Base-by-base conservation (phyloP, 2,113 vertebrate species). In the Taxidea taxus region DNA sequence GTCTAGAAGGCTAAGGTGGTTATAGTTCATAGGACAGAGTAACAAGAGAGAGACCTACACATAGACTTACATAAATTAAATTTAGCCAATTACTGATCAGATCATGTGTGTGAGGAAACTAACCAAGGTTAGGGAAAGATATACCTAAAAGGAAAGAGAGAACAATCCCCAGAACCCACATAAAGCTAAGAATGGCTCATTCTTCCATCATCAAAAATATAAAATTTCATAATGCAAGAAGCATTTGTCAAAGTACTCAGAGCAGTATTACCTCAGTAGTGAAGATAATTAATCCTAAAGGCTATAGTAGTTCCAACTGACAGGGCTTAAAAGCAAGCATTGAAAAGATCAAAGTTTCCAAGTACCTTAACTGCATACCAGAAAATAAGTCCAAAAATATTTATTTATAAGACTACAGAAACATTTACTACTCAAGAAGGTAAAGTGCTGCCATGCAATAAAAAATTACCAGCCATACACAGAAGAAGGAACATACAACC, bases 361-460 rank as follows among this genome's bases (percentile, higher is more conserved):
- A 92, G 75, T 87, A 82, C 62, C 5, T 82, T 62, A 92, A 97
- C 31, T 97, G 7, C 44, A 25, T 31, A 49, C 39, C 66, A 88
- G 25, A 23, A 56, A 68, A 37, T 81, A 94, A 34, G 0, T 70
- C 29, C 21, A 86, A 91, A 95, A 95, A 44, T 64, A 86, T 89
- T 60, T 64, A 86, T 89, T 60, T 85, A 37, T n/a, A 94, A 47
- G 66, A 77, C 83, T 87, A 60, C 7, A 68, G 60, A 89, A 85
- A 96, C 77, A 91, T 18, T 88, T 27, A 87, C n/a, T 21, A 74
- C 20, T 87, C 27, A 75, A 37, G 13, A 75, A 39, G n/a, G 13
- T 64, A 91, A 96, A 96, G 70, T 56, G 75, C 42, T 91, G 27
- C 47, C 54, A 95, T 72, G 8, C 12, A 95, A 56, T 58, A 66